Conservation (phyloP, 1,140 invertebrate species). For the Papilio glaucus region DNA sequence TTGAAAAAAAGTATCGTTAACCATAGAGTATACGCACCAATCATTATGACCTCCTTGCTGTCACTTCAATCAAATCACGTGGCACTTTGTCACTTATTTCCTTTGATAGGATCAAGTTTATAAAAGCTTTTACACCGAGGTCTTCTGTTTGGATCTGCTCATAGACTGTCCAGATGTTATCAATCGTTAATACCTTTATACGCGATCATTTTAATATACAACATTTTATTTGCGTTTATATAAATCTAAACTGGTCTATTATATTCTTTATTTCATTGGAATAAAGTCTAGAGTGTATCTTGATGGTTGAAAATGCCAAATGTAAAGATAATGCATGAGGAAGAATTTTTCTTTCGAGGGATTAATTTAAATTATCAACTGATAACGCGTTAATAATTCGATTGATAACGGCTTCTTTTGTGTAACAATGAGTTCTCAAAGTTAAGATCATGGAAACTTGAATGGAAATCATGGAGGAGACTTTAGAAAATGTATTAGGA, state of each 20-base stretch:
- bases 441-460: conserved; percentile 29
- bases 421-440: conserved; percentile 28
- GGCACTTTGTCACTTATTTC: conserved; percentile 30
- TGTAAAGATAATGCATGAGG: conserved; percentile 36
- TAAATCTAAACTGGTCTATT: background rate
- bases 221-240: conserved; percentile 17
- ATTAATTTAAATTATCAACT: conserved; percentile 35
- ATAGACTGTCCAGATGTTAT: conserved; percentile 25
- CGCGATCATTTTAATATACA: conserved; percentile 19
- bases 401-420: conserved; percentile 37
- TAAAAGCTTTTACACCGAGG: conserved; percentile 8
- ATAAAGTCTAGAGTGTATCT: background rate
- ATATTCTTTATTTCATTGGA: background rate
- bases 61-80: conserved; percentile 38
- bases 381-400: conserved; percentile 28
- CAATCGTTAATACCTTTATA: conserved; percentile 31
- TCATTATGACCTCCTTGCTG: conserved; percentile 39
- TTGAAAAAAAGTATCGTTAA: conserved; percentile 4
- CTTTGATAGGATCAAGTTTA: conserved; percentile 19
- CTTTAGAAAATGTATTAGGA: too few species aligned
- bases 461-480: background rate
- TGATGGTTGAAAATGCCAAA: background rate
- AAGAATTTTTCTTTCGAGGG: conserved; percentile 36
- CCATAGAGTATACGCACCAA: conserved; percentile 38
- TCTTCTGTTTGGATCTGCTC: conserved; percentile 25